Evolutionary conservation across 1,140 invertebrate genomes (phyloP).

Genomic region (Argopecten irradians): DNA sequence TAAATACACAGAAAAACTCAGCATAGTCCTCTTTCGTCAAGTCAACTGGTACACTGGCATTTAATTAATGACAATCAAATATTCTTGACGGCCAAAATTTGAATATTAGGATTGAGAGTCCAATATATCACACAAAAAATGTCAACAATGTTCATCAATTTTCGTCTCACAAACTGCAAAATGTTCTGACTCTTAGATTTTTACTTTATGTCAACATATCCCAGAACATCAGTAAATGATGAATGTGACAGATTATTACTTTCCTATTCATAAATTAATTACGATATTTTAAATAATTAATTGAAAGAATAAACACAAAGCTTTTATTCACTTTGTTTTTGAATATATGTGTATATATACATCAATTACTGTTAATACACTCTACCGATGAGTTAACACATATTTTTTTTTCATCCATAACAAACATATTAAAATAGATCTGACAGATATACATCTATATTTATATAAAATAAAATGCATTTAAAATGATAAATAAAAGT

Average conservation of each 20-base stretch:
- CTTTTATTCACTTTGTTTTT: slow-evolving; percentile 11
- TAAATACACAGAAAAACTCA: not conserved
- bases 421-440: not conserved
- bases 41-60: slow-evolving; percentile 8
- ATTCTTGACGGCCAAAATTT: not conserved
- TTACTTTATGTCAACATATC: not conserved
- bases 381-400: not conserved
- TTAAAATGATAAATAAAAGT: not conserved
- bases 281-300: not conserved
- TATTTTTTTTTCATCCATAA: not conserved
- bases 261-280: slow-evolving; percentile 8
- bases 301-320: not conserved
- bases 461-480: not conserved
- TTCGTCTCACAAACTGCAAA: slow-evolving; percentile 6
- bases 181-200: not conserved
- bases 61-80: slow-evolving; percentile 19
- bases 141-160: slow-evolving; percentile 11
- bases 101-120: slow-evolving; percentile 15
- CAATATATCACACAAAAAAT: slow-evolving; percentile 12
- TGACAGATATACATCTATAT: not conserved
- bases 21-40: not conserved
- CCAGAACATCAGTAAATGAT: not conserved
- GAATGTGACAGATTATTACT: not conserved
- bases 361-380: not conserved
- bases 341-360: slow-evolving; percentile 9